Evolutionary conservation across 1,140 invertebrate species (phyloP).

Genomic region (Cardiocondyla obscurior): DNA sequence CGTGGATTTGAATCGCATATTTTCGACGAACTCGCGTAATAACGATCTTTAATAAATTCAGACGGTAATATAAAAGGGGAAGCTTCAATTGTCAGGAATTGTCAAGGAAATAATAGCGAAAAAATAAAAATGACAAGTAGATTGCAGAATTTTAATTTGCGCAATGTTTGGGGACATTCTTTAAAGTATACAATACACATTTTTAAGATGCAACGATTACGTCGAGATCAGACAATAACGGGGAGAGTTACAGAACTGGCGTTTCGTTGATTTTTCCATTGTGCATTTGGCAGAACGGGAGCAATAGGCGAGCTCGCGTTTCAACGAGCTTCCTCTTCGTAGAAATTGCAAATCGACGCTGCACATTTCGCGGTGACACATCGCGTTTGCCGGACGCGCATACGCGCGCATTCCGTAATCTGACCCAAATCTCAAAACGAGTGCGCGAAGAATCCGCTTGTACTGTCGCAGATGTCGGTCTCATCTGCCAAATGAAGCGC

Average conservation of each 20-base stretch:
- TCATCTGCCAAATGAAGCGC: constrained; percentile 78
- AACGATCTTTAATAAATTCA: not conserved
- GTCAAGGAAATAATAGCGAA: not conserved
- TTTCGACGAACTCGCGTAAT: not conserved
- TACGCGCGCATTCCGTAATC: constrained; percentile 71
- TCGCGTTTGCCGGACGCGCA: constrained; percentile 20
- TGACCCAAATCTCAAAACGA: constrained; percentile 78
- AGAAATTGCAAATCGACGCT: constrained; percentile 39
- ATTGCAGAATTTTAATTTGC: not conserved
- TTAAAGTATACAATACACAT: too few species aligned
- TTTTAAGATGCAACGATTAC: not conserved
- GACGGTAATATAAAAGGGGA: not conserved
- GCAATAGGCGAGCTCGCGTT: not conserved
- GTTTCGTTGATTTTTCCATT: constrained; percentile 7
- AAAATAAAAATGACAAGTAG: not conserved
- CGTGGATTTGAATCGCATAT: not conserved
- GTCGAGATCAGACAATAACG: not conserved
- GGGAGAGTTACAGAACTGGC: constrained; percentile 5
- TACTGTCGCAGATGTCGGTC: constrained; percentile 75
- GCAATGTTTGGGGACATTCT: too few species aligned
- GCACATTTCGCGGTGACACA: constrained; percentile 42
- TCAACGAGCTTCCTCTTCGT: constrained; percentile 53
- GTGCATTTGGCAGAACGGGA: constrained; percentile 35
- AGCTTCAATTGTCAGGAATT: not conserved
- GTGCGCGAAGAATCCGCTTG: constrained; percentile 49